These are phyloP conservation scores for Tor tambroides DNA, from an alignment of 2,113 vertebrate species.

Conservation along the genomic window DNA sequence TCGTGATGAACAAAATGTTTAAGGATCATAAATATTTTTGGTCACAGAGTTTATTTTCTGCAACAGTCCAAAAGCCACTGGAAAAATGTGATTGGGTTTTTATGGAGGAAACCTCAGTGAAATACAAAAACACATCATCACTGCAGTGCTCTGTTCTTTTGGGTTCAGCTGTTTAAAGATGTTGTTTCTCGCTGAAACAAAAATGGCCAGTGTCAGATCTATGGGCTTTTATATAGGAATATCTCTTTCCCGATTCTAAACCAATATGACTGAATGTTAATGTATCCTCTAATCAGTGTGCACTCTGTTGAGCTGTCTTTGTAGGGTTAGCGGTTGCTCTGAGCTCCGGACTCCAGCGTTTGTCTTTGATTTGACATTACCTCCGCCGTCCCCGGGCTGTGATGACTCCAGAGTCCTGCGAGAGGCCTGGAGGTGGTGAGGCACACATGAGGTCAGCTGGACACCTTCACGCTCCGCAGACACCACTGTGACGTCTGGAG, in stretches of 20 bases:
- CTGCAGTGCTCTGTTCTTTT: not conserved
- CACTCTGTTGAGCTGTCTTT: not conserved
- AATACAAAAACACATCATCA: too few species aligned
- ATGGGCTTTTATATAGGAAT: not conserved
- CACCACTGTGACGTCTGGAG: constrained; percentile 37
- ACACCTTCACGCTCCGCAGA: constrained; percentile 58
- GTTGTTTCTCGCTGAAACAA: too few species aligned
- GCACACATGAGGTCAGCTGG: not conserved
- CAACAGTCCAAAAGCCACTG: not conserved
- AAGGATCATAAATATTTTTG: not conserved
- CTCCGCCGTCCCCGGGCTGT: constrained; percentile 61
- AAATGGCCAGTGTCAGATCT: not conserved
- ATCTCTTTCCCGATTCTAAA: not conserved
- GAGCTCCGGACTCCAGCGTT: constrained; percentile 52
- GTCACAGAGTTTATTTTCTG: not conserved
- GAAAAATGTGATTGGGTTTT: not conserved
- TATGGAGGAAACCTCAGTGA: not conserved
- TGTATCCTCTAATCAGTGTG: not conserved
- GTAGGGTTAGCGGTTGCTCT: constrained; percentile 34
- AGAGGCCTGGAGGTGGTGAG: constrained; percentile 66
- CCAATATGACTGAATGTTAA: not conserved
- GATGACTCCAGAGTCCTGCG: constrained; percentile 65
- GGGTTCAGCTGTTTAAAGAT: not conserved
- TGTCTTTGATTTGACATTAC: constrained; percentile 76
- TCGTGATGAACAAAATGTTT: not conserved